Base-by-base conservation (phyloP, 2,888 invertebrate genomes). In the Villa cingulata region DNA sequence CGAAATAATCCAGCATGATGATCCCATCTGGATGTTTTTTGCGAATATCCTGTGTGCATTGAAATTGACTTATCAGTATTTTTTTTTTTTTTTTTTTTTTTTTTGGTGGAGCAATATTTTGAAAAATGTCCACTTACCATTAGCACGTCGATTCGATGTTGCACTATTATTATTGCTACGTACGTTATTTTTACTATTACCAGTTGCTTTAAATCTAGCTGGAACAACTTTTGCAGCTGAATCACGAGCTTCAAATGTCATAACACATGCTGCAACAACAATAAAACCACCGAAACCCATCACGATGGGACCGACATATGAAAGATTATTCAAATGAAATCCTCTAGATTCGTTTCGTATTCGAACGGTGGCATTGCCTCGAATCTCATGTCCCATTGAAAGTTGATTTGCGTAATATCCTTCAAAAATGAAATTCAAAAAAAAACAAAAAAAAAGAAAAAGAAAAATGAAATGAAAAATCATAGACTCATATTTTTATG, bases 211-310 rank as follows among this genome's bases (percentile, higher is more conserved):
- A 50, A 79, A 72, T 19, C 81, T 75, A 32, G 88, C 87, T 1
- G 90, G 90, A 16, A 89, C 87, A 45, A 94, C 88, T 66, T 86
- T 86, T 2, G 92, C 89, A 0, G 95, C 89, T 52, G 89, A 89
- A 69, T 96, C 96, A 4, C 95, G 78, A 1, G 92, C 91, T 64
- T 96, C 96, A 63, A 96, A 92, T n/a, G 95, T 96, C 86, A 96
- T 91, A 45, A 97, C 96, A 63, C 95, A 95, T 0, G 95, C 92
- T 29, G 95, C 91, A 19, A 96, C 95, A 37, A 96, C 88, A 56
- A 94, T 89, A 66, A 96, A 96, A 37, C 90, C 91, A 69, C 96
- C 95, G 51, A 94, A 83, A 29, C 96, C 96, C 95, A 96, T 96
- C 45, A 96, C 84, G 54, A 95, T 88, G 2, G 96, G 96, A 0